Evolutionary conservation across 2,113 vertebrate genomes (phyloP).

Genomic region (Cardinalis cardinalis): DNA sequence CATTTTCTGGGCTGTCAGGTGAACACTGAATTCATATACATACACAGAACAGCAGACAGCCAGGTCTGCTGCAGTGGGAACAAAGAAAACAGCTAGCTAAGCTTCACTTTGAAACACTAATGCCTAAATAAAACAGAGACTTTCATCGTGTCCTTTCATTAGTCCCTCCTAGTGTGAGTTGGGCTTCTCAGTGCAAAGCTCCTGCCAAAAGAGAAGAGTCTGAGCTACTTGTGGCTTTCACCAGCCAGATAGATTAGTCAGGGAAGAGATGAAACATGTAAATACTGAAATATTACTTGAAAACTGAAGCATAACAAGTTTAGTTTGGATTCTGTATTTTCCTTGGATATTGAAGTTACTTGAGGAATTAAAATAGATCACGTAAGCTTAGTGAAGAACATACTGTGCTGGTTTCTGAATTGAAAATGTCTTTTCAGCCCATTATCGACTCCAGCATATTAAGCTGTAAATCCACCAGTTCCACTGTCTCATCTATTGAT

Average conservation of each 20-base stretch:
- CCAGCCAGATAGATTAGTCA: background rate
- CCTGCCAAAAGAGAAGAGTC: background rate
- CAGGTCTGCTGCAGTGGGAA: background rate
- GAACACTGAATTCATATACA: background rate
- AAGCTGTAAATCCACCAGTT: constrained; percentile 64
- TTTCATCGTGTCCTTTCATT: background rate
- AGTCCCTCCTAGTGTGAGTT: background rate
- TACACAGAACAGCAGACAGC: background rate
- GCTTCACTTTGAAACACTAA: background rate
- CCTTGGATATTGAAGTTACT: constrained; percentile 38
- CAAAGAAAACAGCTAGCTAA: background rate
- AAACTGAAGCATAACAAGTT: constrained; percentile 35
- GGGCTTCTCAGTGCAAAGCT: background rate
- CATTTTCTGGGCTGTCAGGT: background rate
- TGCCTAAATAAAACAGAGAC: background rate
- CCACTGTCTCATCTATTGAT: constrained; percentile 63
- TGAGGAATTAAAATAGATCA: constrained; percentile 58
- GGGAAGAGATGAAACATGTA: background rate
- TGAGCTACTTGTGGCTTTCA: background rate
- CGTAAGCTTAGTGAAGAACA: constrained; percentile 37
- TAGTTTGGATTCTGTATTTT: constrained; percentile 35
- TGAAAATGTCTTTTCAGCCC: constrained; percentile 34
- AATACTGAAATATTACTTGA: constrained; percentile 16
- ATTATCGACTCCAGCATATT: constrained; percentile 65
- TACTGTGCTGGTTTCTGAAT: constrained; percentile 32